Base-by-base conservation (phyloP, 2,888 invertebrate genomes). In the Thera obeliscata region DNA sequence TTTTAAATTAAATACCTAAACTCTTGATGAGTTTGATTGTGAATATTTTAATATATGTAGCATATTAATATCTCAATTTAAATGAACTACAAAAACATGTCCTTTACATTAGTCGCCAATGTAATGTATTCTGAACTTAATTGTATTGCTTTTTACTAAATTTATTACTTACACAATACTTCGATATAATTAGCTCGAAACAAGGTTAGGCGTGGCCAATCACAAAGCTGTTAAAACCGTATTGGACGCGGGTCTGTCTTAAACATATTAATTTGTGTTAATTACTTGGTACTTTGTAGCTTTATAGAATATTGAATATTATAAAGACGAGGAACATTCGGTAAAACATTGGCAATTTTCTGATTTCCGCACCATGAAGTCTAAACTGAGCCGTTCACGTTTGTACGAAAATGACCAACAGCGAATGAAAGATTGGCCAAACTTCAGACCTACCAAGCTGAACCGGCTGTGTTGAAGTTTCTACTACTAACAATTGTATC, bases 201-300 rank as follows among this genome's bases (percentile, higher is more conserved):
- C 50, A 11, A 63, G 36, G 56, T 56, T 63, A 66, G 59, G 67
- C 58, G 66, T 64, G 61, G 61, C 71, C 68, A 66, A 67, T 73
- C 48, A 61, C 66, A 61, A 49, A 63, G 56, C 64, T 64, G 61
- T 73, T 70, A 73, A 22, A 64, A 69, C 67, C 66, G 60, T 64
- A 64, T 65, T 67, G 61, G 59, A 70, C 72, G 72, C 66, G 59
- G 69, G 68, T 69, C 56, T 67, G 41, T 67, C 66, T 59, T 22
- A 33, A 66, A 69, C 72, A 63, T 65, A 64, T 64, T 68, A 61
- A 68, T 66, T 68, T 66, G 49, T 58, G 61, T 68, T 72, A 67
- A 74, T 72, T 66, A 57, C 58, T 56, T 33, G 35, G 56, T 43
- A 22, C 22, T 58, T 35, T 7, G 41, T 41, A 41, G 41, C 41